Evolutionary conservation across 2,113 vertebrate genomes (phyloP), one percentile per base, ranked within the genome.

Genomic region (Malurus elegans): DNA sequence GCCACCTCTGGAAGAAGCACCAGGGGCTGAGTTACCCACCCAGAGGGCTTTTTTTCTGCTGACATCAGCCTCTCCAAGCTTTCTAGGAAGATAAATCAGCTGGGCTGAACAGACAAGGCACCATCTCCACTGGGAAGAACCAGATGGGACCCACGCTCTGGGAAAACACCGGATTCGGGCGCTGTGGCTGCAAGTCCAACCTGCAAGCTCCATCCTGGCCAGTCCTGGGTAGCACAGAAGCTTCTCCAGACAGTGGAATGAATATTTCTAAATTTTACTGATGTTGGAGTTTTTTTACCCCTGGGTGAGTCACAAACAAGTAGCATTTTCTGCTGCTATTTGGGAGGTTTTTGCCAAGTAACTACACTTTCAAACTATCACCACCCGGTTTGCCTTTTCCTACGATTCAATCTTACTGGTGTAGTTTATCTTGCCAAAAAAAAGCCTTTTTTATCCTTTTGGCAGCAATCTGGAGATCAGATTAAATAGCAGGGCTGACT

Each of bases 181-280:
- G 2, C 44, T 1, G 1, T 0, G 0, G 32, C 32, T 85, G 24
- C 60, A 86, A 62, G 28, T 36, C 48, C 57, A 72, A 36, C 31
- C 31, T 6, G 2, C 15, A 71, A 76, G 38, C 42, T 65, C 15
- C 66, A 61, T 53, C 50, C 53, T 7, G 7, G 71, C n/a, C 6
- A 9, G 45, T 28, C 38, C 61, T 11, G 6, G 18, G 50, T 50
- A 45, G 32, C 88, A 88, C 38, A 82, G 53, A 79, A 79, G 18
- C 31, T 70, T 88, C 71, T 75, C 50, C 83, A 79, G 53, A 58
- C 61, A 90, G 65, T 18, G 75, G 23, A 83, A 18, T 0, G 5
- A 64, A 10, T n/a, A 74, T 51, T 91, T 95, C 90, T 65, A 34
- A 44, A 60, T 79, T 87, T 90, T 71, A 51, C 40, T 91, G 53